Evolutionary conservation across 2,113 vertebrate genomes (phyloP).

Genomic region (Trichomycterus rosablanca): DNA sequence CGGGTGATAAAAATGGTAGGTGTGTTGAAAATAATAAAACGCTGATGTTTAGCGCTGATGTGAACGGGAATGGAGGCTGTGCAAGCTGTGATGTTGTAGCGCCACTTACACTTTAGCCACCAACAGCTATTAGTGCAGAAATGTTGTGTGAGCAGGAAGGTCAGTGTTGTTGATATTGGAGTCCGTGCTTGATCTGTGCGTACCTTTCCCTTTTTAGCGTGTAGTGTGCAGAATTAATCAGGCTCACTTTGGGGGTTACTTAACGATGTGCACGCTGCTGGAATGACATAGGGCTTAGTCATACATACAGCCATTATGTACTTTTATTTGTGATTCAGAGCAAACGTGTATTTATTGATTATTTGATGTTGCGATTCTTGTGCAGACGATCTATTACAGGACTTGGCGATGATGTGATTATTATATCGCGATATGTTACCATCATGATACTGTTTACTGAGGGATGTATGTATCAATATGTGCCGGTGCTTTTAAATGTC

Average conservation of each 20-base stretch:
- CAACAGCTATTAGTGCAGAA: constrained; percentile 44
- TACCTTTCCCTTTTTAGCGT: constrained; percentile 71
- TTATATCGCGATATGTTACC: too few species aligned
- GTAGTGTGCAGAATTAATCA: neutral
- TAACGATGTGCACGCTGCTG: neutral
- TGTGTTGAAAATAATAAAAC: constrained; percentile 67
- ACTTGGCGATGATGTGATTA: too few species aligned
- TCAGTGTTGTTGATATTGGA: constrained; percentile 76
- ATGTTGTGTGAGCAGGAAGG: constrained; percentile 65
- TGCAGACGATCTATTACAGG: neutral
- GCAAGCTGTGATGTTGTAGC: too few species aligned
- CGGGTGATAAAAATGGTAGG: constrained; percentile 79
- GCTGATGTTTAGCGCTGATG: constrained; percentile 24
- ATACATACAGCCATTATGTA: neutral
- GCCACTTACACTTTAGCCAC: constrained; percentile 8
- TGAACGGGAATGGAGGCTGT: constrained; percentile 24
- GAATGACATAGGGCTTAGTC: neutral
- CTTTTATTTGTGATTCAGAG: neutral
- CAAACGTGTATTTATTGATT: neutral
- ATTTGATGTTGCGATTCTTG: neutral
- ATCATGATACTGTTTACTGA: too few species aligned
- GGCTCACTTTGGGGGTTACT: neutral
- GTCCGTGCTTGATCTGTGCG: constrained; percentile 56
- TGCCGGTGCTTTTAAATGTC: too few species aligned
- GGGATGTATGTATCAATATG: too few species aligned